phyloP scores from a whole-genome alignment of 1,140 invertebrate genomes.

The Plodia interpunctella region DNA sequence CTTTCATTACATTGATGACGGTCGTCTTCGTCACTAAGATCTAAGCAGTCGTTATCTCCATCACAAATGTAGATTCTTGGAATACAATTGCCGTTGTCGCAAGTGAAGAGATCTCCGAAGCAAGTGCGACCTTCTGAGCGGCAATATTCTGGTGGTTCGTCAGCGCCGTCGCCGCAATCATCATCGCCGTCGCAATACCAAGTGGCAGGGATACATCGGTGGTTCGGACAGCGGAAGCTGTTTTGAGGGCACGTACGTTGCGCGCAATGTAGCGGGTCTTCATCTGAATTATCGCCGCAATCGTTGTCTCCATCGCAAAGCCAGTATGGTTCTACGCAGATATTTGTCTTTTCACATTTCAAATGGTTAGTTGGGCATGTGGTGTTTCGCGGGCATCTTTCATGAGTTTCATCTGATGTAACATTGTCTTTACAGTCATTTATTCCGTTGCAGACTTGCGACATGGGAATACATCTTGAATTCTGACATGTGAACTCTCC shows the following conservation, averaged over 20 bases:
- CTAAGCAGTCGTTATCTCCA: constrained; percentile 93
- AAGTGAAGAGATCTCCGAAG: constrained; percentile 96
- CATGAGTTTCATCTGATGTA: constrained; percentile 93
- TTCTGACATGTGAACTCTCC: constrained; percentile 97
- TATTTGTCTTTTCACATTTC: constrained; percentile 95
- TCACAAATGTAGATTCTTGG: constrained; percentile 98
- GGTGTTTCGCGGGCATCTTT: constrained; percentile 89
- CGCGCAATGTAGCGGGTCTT: constrained; percentile 92
- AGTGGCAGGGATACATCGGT: constrained; percentile 92
- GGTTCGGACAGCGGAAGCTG: constrained; percentile 92
- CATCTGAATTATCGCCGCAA: constrained; percentile 97
- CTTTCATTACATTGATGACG: constrained; percentile 94
- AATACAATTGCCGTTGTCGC: constrained; percentile 98
- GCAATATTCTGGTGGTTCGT: constrained; percentile 94
- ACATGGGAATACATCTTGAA: constrained; percentile 90
- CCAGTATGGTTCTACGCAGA: constrained; percentile 97
- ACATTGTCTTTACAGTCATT: constrained; percentile 96
- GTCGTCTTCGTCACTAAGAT: constrained; percentile 94
- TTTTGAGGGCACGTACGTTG: constrained; percentile 93
- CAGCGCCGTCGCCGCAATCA: constrained; percentile 92
- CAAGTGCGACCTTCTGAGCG: constrained; percentile 96
- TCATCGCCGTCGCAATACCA: constrained; percentile 96
- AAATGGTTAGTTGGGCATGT: constrained; percentile 92
- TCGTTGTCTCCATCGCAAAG: constrained; percentile 95
- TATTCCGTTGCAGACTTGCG: constrained; percentile 94